Evolutionary conservation across 1,140 invertebrate genomes (phyloP).

Genomic region (Drosophila leontia): DNA sequence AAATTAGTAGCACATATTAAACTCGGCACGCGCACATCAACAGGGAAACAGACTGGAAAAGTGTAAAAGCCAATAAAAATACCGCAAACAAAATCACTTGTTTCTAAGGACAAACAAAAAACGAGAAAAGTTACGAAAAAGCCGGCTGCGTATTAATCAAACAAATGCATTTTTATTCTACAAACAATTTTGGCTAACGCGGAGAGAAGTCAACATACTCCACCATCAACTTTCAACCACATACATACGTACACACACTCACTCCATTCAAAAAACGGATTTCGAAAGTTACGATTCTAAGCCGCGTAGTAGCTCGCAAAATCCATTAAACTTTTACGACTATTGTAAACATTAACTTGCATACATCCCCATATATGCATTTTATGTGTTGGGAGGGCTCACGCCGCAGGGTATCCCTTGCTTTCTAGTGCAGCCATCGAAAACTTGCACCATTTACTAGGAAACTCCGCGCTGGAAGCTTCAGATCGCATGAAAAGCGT

Average conservation of each 20-base stretch:
- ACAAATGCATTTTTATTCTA: slow-evolving; percentile 61
- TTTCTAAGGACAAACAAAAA: slow-evolving; percentile 22
- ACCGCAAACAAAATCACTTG: slow-evolving; percentile 21
- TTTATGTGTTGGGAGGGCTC: slow-evolving; percentile 61
- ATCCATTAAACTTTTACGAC: slow-evolving; percentile 79
- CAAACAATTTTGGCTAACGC: slow-evolving; percentile 23
- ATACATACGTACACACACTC: too few species aligned
- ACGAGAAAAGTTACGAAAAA: neutral
- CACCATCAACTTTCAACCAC: neutral
- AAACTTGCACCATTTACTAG: slow-evolving; percentile 46
- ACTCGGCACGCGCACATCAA: neutral
- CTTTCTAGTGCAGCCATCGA: slow-evolving; percentile 52
- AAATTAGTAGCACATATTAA: neutral
- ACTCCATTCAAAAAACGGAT: slow-evolving; percentile 17
- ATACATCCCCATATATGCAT: slow-evolving; percentile 51
- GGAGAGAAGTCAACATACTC: too few species aligned
- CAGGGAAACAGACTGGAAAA: slow-evolving; percentile 5
- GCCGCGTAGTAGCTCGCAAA: slow-evolving; percentile 39
- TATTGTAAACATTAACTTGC: slow-evolving; percentile 78
- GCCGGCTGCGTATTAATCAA: slow-evolving; percentile 50
- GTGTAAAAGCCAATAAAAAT: slow-evolving; percentile 48
- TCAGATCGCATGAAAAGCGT: slow-evolving; percentile 10
- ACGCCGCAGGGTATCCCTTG: slow-evolving; percentile 49
- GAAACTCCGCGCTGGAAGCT: neutral
- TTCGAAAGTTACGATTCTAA: slow-evolving; percentile 51